Conservation (phyloP, 2,888 invertebrate genomes). For the Dascillus cervinus region DNA sequence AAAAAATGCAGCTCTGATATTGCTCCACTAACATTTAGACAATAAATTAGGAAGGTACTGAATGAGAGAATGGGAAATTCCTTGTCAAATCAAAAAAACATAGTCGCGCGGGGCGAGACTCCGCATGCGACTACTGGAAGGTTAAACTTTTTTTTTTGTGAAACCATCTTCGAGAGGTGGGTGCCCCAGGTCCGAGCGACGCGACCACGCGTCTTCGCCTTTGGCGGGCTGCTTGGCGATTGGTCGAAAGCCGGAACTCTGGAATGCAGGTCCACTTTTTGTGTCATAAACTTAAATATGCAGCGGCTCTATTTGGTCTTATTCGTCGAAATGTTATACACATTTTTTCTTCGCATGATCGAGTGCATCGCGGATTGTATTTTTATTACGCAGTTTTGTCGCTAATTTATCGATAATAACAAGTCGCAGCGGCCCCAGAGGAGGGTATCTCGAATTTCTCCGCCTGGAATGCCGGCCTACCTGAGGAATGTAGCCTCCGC, state of each 20-base stretch:
- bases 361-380: too few relatives aligned
- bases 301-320: slow-evolving; percentile 8
- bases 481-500: slow-evolving; percentile 43
- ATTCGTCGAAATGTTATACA: too few relatives aligned
- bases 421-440: slow-evolving; percentile 4
- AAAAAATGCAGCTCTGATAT: too few relatives aligned
- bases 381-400: not conserved
- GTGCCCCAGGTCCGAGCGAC: too few relatives aligned
- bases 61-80: too few relatives aligned
- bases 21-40: too few relatives aligned
- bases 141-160: too few relatives aligned
- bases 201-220: slow-evolving; percentile 3
- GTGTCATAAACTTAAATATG: slow-evolving; percentile 12
- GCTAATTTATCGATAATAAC: not conserved
- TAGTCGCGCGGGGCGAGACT: too few relatives aligned
- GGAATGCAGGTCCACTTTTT: slow-evolving; percentile 19
- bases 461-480: slow-evolving; percentile 39
- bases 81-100: too few relatives aligned
- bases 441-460: slow-evolving; percentile 33
- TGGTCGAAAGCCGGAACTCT: slow-evolving; percentile 9
- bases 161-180: slow-evolving; percentile 1
- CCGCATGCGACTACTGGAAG: too few relatives aligned
- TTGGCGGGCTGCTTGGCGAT: slow-evolving; percentile 17
- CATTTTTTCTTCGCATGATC: too few relatives aligned
- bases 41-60: too few relatives aligned